Evolutionary conservation across 2,797 vertebrate species (phyloP), one percentile per base, ranked within the genome.

Genomic region (Anguilla pacifica): DNA sequence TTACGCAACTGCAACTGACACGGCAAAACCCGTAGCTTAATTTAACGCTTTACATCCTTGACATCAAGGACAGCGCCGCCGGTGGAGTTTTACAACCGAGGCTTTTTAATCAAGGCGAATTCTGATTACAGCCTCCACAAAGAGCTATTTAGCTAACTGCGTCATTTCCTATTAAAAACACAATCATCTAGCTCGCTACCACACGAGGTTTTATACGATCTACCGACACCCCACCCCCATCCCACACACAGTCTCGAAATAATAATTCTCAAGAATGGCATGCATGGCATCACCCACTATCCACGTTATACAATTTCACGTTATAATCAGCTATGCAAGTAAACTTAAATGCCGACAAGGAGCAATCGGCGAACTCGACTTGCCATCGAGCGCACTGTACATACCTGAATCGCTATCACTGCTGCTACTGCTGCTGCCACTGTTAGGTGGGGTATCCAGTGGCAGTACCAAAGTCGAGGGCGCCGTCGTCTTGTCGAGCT

Each of bases 371-470:
- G 17, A 39, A 13, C 39, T 77, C 39, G 19, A 81, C 46, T 51
- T 51, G 79, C 79, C 43, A 82, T 49, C 19, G 0, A 25, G 35
- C n/a, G 79, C 6, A n/a, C 17, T 15, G 51, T 15, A 88, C 96
- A 95, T 92, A 97, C 97, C 97, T 0, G 96, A 97, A 87, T 97
- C 96, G n/a, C 93, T 92, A 91, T 94, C 96, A 61, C 93, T 93
- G 90, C 93, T 92, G 90, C 91, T 89, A 86, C 89, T 90, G 67
- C 88, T 88, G 67, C 93, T 93, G 90, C 96, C 96, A 86, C 96
- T 97, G 87, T 94, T 96, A 85, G 96, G 96, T 2, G 97, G 97
- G 0, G 97, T 97, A 87, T 97, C 96, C 83, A 85, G 93, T 1
- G 90, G 59, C 15, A 89, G 86, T 17, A 89, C 46, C 25, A 89